Evolutionary conservation across 2,797 vertebrate species (phyloP).

Genomic region (Paedocypris micromegethes): DNA sequence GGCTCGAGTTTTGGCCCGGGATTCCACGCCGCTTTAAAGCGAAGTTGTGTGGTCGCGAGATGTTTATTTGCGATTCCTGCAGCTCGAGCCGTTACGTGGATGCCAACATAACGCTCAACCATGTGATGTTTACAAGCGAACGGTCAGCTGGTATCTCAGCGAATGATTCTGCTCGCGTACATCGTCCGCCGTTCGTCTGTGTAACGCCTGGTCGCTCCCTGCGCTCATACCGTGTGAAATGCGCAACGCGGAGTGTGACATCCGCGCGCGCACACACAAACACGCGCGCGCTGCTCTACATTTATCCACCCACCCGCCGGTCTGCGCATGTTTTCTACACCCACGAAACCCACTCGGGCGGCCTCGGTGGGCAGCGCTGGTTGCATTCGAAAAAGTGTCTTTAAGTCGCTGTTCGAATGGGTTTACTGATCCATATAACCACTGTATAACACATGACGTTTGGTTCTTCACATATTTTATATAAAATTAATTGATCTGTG

Average conservation of each 20-base stretch:
- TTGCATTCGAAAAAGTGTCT: not conserved
- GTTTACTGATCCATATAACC: no score
- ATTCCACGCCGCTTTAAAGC: slow-evolving; percentile 33
- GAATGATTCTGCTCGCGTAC: slow-evolving; percentile 7
- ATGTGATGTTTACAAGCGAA: slow-evolving; percentile 62
- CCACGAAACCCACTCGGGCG: slow-evolving; percentile 17
- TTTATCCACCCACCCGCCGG: slow-evolving; percentile 47
- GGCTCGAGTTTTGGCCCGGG: slow-evolving; percentile 57
- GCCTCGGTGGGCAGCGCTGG: slow-evolving; percentile 1
- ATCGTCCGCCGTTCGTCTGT: slow-evolving; percentile 1
- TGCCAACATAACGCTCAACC: slow-evolving; percentile 68
- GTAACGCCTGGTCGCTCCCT: slow-evolving; percentile 1
- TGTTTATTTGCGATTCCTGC: slow-evolving; percentile 43
- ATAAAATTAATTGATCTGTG: not conserved
- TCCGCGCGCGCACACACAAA: slow-evolving; percentile 52
- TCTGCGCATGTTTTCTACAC: slow-evolving; percentile 70
- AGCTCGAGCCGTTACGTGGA: slow-evolving; percentile 51
- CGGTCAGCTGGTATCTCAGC: slow-evolving; percentile 39
- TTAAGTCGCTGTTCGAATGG: no score
- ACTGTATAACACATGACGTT: no score
- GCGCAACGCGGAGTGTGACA: slow-evolving; percentile 61
- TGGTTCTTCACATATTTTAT: not conserved
- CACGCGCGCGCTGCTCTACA: slow-evolving; percentile 48
- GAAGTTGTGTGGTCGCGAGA: slow-evolving; percentile 17
- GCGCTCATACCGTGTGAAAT: slow-evolving; percentile 53